Evolutionary conservation across 2,888 invertebrate genomes (phyloP).

Genomic region (Ferrisia virgata): DNA sequence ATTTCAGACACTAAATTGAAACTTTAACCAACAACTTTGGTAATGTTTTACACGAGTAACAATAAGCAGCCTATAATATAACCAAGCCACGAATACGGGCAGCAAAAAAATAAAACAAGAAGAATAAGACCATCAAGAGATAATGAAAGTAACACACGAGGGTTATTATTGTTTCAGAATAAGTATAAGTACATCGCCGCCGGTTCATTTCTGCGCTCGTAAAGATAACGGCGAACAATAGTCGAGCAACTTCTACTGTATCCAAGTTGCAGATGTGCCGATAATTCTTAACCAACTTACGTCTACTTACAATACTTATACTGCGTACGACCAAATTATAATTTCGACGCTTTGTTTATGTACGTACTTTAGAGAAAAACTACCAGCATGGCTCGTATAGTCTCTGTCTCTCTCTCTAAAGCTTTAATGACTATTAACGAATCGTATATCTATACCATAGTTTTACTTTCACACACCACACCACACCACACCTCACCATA

Average conservation of each 20-base stretch:
- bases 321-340: background rate
- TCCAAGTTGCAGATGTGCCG: background rate
- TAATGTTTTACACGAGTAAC: background rate
- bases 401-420: background rate
- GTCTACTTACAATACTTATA: background rate
- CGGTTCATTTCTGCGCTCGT: slow-evolving; percentile 3
- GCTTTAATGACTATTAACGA: background rate
- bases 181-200: too few species aligned
- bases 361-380: background rate
- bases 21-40: background rate
- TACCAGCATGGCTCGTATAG: background rate
- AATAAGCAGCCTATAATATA: too few species aligned
- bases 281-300: background rate
- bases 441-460: background rate
- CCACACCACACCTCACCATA: too few species aligned
- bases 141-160: background rate
- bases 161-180: slow-evolving; percentile 25
- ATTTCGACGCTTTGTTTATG: background rate
- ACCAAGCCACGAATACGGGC: too few species aligned
- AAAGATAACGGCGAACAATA: slow-evolving; percentile 11
- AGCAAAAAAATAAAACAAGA: background rate
- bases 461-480: background rate
- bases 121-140: too few species aligned
- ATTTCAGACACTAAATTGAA: slow-evolving; percentile 10
- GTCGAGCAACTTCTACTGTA: background rate